Evolutionary conservation across 2,113 vertebrate genomes (phyloP).

Genomic region (Scomber japonicus): DNA sequence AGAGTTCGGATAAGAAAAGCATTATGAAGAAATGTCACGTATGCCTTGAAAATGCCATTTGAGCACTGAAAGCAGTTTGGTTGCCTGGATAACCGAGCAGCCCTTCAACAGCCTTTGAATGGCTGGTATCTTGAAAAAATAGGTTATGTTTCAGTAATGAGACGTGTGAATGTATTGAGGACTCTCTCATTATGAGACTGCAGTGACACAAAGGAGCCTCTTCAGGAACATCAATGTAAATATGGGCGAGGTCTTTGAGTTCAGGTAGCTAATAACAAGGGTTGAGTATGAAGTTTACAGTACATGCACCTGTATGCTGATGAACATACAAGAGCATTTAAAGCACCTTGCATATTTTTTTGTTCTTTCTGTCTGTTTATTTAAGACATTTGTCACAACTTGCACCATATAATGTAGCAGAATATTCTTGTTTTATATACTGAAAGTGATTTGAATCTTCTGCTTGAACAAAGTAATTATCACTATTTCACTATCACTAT

Average conservation of each 20-base stretch:
- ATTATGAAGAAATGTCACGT: neutral
- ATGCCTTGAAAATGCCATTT: neutral
- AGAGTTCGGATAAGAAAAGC: neutral
- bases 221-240: neutral
- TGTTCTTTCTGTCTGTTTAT: neutral
- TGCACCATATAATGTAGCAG: neutral
- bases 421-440: neutral
- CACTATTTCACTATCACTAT: too few species aligned
- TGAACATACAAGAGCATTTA: neutral
- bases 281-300: neutral
- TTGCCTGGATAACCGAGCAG: neutral
- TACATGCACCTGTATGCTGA: neutral
- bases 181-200: slow-evolving; percentile 26
- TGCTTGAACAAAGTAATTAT: neutral
- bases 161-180: slow-evolving; percentile 24
- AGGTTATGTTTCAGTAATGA: slow-evolving; percentile 14
- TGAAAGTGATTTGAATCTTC: neutral
- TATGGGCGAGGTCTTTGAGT: neutral
- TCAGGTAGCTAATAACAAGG: neutral
- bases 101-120: neutral
- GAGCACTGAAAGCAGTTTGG: neutral
- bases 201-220: slow-evolving; percentile 8
- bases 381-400: neutral
- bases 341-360: neutral
- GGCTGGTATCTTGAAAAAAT: neutral